phyloP scores from a whole-genome alignment of 2,113 vertebrate genomes.

The Ariopsis seemanni region DNA sequence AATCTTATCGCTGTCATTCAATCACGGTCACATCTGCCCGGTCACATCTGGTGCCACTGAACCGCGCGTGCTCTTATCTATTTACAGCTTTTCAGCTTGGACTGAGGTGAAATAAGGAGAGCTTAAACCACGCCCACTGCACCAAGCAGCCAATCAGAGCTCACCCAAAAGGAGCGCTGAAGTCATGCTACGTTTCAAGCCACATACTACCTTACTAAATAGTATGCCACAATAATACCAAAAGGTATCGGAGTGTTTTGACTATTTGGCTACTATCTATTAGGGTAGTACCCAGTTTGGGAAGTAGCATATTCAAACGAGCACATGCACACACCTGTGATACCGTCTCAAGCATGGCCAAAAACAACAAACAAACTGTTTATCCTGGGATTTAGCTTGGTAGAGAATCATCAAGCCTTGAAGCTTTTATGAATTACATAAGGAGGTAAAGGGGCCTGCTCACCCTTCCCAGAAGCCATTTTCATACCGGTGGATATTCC shows the following conservation, averaged over 20 bases:
- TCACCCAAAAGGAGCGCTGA: not conserved
- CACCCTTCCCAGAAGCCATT: too few relatives aligned
- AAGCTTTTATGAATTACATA: too few relatives aligned
- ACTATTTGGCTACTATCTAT: not conserved
- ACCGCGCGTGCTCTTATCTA: slow-evolving; percentile 2
- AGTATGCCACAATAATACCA: not conserved
- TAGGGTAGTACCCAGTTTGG: not conserved
- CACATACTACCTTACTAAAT: not conserved
- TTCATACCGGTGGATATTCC: too few relatives aligned
- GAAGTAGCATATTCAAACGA: not conserved
- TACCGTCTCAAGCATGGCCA: not conserved
- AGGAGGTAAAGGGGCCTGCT: too few relatives aligned
- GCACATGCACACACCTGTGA: not conserved
- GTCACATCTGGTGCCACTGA: not conserved
- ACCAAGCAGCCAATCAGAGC: slow-evolving; percentile 36
- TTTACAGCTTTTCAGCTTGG: not conserved
- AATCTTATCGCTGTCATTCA: slow-evolving; percentile 40
- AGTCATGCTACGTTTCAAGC: slow-evolving; percentile 3
- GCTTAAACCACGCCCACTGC: slow-evolving; percentile 33
- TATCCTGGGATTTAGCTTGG: not conserved
- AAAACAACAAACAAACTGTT: slow-evolving; percentile 47
- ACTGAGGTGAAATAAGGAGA: slow-evolving; percentile 9
- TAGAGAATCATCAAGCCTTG: too few relatives aligned
- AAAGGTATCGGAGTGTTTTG: slow-evolving; percentile 43
- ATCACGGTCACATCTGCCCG: too few relatives aligned